Evolutionary conservation across 2,888 invertebrate species (phyloP), one percentile per base, ranked within the genome.

Genomic region (Beris chalybata): DNA sequence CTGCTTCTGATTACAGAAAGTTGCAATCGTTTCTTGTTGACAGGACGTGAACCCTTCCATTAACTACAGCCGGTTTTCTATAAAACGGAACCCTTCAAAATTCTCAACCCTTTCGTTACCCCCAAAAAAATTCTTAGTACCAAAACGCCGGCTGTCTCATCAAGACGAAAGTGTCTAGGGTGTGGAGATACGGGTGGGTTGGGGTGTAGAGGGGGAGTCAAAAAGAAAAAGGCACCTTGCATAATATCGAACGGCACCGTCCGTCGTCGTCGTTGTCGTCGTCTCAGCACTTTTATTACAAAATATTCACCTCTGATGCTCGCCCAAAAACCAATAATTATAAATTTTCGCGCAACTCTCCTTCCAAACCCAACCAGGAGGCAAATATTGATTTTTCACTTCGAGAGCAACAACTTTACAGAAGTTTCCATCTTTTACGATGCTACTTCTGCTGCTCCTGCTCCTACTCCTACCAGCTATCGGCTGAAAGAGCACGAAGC

Each of bases 321-420:
- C 61, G 50, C 50, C 22, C 50, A 61, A 61, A 61, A 61, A 52
- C 61, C 61, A 61, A 61, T 61, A 61, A 61, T 61, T 61, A 61
- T 61, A 61, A 61, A 61, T 52, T 59, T 59, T 52, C 61, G 52
- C 52, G 61, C 50, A 61, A 52, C 61, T 61, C 61, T 50, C 43
- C 29, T 22, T 31, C 9, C 30, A 54, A 54, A 12, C 29, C 22
- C 22, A 38, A 38, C 38, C 38, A 38, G 58, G 61, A n/a, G 13
- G 61, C 50, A 50, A 50, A 50, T 61, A 61, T 61, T 61, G 61
- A 61, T 61, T 61, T 61, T 61, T 61, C 61, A 61, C 9, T 38
- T n/a, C 13, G 12, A 7, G 13, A 59, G 58, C 58, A 59, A 59
- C 58, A 59, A 59, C 47, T 59, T 48, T 22, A 32, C 56, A 56